A percentile compares a stretch with the other conserved stretches of the same genome.
Evolutionary conservation across 2,888 invertebrate genomes (phyloP).

Genomic region (Metopia argyrocephala): DNA sequence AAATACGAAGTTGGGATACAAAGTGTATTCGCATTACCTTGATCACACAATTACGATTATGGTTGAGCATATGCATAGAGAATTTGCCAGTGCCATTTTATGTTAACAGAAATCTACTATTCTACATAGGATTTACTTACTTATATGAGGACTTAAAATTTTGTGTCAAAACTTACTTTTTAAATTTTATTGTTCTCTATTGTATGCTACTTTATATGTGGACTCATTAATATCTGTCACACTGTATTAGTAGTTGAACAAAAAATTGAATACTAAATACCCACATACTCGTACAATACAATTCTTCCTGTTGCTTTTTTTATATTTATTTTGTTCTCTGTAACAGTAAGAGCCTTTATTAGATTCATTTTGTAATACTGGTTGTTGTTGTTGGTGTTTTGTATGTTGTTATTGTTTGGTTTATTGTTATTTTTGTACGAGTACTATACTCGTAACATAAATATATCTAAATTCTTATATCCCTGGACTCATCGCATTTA

Average conservation of each 20-base stretch:
- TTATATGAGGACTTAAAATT: too few relatives aligned
- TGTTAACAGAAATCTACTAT: too few relatives aligned
- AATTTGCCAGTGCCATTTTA: too few relatives aligned
- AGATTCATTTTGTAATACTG: not conserved
- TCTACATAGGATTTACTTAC: too few relatives aligned
- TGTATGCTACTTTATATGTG: not conserved
- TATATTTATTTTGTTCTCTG: not conserved
- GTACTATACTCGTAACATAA: not conserved
- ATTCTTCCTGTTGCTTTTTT: conserved; percentile 10
- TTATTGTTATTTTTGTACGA: conserved; percentile 22
- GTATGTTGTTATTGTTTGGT: conserved; percentile 4
- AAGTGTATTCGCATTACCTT: too few relatives aligned
- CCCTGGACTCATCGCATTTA: conserved; percentile 3
- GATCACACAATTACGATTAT: too few relatives aligned
- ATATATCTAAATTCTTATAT: conserved; percentile 17
- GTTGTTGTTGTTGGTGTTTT: not conserved
- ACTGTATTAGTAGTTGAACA: too few relatives aligned
- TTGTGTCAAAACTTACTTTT: too few relatives aligned
- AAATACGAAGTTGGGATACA: too few relatives aligned
- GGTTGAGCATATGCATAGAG: too few relatives aligned
- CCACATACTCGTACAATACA: not conserved
- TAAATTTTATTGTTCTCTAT: not conserved
- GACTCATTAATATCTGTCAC: not conserved
- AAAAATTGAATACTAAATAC: not conserved
- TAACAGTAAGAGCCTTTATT: conserved; percentile 4